A percentile compares a stretch with the other conserved stretches of the same genome.
phyloP scores from a whole-genome alignment of 2,113 vertebrate genomes.

The Fregata magnificens region DNA sequence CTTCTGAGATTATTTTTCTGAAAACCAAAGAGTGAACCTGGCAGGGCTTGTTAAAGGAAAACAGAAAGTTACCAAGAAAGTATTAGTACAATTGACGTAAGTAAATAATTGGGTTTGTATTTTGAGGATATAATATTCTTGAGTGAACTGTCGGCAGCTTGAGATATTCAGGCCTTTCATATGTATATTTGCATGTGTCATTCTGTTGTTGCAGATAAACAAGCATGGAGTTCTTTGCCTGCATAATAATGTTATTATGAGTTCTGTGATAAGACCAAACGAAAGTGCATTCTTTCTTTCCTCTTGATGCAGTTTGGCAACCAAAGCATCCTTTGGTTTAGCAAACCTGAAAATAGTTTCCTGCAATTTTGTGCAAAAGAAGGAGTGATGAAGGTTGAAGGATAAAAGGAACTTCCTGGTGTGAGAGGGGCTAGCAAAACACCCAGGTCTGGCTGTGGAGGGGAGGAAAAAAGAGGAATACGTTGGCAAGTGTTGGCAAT shows the following conservation, averaged over 20 bases:
- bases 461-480: neutral
- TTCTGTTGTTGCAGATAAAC: slow-evolving; percentile 24
- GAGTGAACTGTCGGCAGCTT: neutral
- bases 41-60: neutral
- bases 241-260: neutral
- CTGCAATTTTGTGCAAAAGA: neutral
- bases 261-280: slow-evolving; percentile 18
- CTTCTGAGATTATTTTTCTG: neutral
- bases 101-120: neutral
- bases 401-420: neutral
- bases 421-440: neutral
- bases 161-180: slow-evolving; percentile 13
- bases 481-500: accelerated
- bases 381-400: neutral
- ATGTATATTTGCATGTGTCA: neutral
- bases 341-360: neutral
- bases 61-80: neutral
- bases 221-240: slow-evolving; percentile 8
- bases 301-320: slow-evolving; percentile 20
- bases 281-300: neutral
- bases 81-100: neutral
- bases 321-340: neutral
- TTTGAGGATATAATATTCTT: neutral
- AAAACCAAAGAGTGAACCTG: neutral
- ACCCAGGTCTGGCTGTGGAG: neutral